Base-by-base conservation (phyloP, 2,888 invertebrate species). In the Peribatodes rhomboidaria region DNA sequence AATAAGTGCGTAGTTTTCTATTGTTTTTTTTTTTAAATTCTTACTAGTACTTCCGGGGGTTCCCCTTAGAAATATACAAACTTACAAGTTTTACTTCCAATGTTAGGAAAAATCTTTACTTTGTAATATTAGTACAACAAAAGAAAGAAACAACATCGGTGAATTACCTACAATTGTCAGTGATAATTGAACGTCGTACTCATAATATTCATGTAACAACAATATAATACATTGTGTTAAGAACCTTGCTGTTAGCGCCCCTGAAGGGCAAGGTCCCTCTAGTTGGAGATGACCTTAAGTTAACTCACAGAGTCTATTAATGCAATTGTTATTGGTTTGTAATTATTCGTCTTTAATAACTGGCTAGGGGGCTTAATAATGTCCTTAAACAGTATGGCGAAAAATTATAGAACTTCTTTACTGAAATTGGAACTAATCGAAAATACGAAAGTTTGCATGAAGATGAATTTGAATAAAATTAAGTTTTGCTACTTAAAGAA, bases 261-360 rank as follows among this genome's bases (percentile, higher is more conserved):
- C 47, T 54, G 63, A 63, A 58, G 58, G 47, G 41, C 53, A 63
- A 54, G 44, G 44, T 31, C 41, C 22, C 1, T 1, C 39, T 37
- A 35, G 50, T 61, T 35, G 50, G 20, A 6, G 22, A 50, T 44
- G 50, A 62, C 61, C 50, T 62, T 37, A 61, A 27, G 8, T 60
- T 47, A 37, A 46, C 11, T 54, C 20, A 61, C 31, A 18, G 39
- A 39, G 8, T 33, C 41, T 11, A 46, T n/a, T 22, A 18, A 9
- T 31, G n/a, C n/a, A 44, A 39, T 18, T 18, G 46, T 39, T 46
- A 59, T 39, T n/a, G 37, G 37, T 20, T 39, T 50, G 20, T 39
- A 39, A 20, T 31, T 31, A 42, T 54, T 42, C 1, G 9, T 4
- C 42, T 42, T 54, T 20, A 14, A 27, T n/a, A 6, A 27, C 6